Evolutionary conservation across 1,140 invertebrate genomes (phyloP), one percentile per base, ranked within the genome.

Genomic region (Conopomorpha cramerella): DNA sequence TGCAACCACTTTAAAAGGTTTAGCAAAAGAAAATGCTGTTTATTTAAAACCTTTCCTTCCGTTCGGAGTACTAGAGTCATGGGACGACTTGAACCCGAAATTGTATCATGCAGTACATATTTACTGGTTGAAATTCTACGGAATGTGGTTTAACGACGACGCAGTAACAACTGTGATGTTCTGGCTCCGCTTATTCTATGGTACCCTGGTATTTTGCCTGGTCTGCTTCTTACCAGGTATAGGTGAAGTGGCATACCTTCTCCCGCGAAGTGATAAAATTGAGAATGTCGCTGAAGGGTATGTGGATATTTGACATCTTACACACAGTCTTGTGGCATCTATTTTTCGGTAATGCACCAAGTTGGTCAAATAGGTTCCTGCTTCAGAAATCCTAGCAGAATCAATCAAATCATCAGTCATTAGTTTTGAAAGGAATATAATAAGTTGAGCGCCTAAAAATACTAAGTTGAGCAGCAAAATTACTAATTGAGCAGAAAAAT

Each of bases 41-140:
- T n/a, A n/a, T n/a, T n/a, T n/a, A n/a, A n/a, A n/a, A n/a, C n/a
- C n/a, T n/a, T 53, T 59, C 25, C 39, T 68, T 2, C 67, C 67
- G 10, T 76, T 67, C 34, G 66, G 67, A 14, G 52, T 63, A 3
- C 36, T 57, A 3, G 57, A 65, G 8, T 42, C 64, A 8, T 68
- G 66, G 66, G 60, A 72, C 19, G 55, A 65, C 46, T 52, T 76
- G 28, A 45, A 70, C 11, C 71, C 72, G 1, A 43, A 43, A 12
- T 47, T 73, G 30, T 78, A 68, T 36, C 70, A 67, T 11, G 62
- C 68, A 2, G 45, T 78, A 8, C 70, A 78, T 39, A 76, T 76
- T 46, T 78, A 66, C 38, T 78, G 74, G 72, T 45, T 78, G 14
- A 78, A 72, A 38, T 71, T 77, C 44, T 78, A 71, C 46, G 74